These are phyloP conservation scores for Unio delphinus DNA, from an alignment of 2,888 invertebrate genomes.

Conservation along the genomic window DNA sequence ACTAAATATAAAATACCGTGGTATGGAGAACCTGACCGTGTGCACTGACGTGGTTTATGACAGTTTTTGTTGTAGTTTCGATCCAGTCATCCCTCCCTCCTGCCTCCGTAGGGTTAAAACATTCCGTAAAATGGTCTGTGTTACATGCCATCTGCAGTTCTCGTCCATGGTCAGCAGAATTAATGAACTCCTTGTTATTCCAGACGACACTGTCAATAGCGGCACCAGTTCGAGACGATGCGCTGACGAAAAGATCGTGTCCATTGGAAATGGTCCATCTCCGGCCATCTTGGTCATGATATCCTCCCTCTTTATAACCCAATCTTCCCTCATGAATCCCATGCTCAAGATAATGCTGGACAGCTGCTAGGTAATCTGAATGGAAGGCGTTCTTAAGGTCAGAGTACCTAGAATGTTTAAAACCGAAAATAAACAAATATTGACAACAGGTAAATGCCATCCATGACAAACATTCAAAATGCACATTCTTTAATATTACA, in stretches of 20 bases:
- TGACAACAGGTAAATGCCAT: too few relatives aligned
- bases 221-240: conserved; percentile 33
- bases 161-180: conserved; percentile 36
- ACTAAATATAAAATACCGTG: conserved; percentile 7
- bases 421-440: too few relatives aligned
- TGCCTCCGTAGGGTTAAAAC: conserved; percentile 43
- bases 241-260: conserved; percentile 26
- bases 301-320: too few relatives aligned
- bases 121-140: conserved; percentile 29
- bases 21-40: conserved; percentile 20
- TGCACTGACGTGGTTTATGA: conserved; percentile 20
- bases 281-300: too few relatives aligned
- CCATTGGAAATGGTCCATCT: conserved; percentile 33
- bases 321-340: too few relatives aligned
- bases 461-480: too few relatives aligned
- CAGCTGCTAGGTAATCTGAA: too few relatives aligned
- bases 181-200: conserved; percentile 36
- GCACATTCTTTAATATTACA: too few relatives aligned
- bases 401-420: too few relatives aligned
- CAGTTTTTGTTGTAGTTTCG: conserved; percentile 18
- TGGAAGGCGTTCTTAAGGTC: too few relatives aligned
- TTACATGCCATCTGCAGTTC: conserved; percentile 40
- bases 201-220: conserved; percentile 42
- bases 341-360: too few relatives aligned
- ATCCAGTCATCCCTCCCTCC: conserved; percentile 27